Evolutionary conservation across 2,888 invertebrate species (phyloP).

Genomic region (Nematopogon swammerdamellus): DNA sequence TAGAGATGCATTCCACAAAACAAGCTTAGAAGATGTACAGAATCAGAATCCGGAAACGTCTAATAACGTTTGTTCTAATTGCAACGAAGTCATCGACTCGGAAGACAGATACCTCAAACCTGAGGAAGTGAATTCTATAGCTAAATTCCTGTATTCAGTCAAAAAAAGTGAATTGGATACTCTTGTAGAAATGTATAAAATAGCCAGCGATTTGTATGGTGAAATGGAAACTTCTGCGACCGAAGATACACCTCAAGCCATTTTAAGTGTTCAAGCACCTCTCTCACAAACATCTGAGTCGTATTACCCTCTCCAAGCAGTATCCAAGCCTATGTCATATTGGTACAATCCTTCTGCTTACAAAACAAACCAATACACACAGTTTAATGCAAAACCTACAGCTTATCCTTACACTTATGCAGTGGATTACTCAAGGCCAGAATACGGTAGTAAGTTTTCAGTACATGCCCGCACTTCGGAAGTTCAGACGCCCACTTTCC

Average conservation of each 20-base stretch:
- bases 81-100: neutral
- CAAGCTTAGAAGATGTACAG: no score
- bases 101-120: constrained; percentile 33
- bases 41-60: neutral
- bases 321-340: constrained; percentile 14
- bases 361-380: constrained; percentile 14
- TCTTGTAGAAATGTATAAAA: constrained; percentile 37
- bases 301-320: neutral
- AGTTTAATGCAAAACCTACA: constrained; percentile 24
- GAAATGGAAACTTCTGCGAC: constrained; percentile 24
- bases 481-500: no score
- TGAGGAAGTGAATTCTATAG: constrained; percentile 30
- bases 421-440: no score
- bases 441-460: no score
- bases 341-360: constrained; percentile 24
- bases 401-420: no score
- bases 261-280: neutral
- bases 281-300: neutral
- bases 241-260: neutral
- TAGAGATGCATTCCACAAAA: neutral
- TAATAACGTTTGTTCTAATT: neutral
- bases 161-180: constrained; percentile 44
- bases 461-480: no score
- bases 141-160: constrained; percentile 29
- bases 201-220: constrained; percentile 41